phyloP scores from a whole-genome alignment of 2,888 invertebrate genomes.

The Ochropleura leucogaster region DNA sequence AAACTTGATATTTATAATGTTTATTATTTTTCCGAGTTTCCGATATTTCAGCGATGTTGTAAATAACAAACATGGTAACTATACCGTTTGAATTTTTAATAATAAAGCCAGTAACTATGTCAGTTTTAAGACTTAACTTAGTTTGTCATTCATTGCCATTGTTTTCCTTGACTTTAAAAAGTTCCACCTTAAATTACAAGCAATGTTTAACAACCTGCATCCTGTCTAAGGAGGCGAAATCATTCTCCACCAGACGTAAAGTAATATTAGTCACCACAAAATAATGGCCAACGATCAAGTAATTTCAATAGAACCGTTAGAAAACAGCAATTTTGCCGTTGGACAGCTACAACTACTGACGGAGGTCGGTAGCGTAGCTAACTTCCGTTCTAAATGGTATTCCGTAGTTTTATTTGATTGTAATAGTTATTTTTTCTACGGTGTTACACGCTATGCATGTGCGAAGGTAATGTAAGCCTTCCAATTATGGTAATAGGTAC shows the following conservation, averaged over 20 bases:
- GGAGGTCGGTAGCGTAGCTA: constrained; percentile 65
- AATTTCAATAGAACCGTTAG: constrained; percentile 43
- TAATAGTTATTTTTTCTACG: constrained; percentile 33
- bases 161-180: neutral
- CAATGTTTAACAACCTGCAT: neutral
- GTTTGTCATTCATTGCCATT: neutral
- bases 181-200: neutral
- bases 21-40: too few relatives aligned
- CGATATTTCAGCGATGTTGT: too few relatives aligned
- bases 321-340: constrained; percentile 46
- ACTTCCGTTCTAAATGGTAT: constrained; percentile 69
- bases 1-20: too few relatives aligned
- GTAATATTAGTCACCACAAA: constrained; percentile 29
- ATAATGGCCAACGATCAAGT: constrained; percentile 54
- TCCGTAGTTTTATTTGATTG: constrained; percentile 43
- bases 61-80: too few relatives aligned
- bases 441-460: constrained; percentile 50
- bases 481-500: constrained; percentile 40
- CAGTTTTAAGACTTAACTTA: neutral
- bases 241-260: neutral
- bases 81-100: too few relatives aligned
- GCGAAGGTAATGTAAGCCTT: constrained; percentile 34
- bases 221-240: neutral
- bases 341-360: constrained; percentile 10
- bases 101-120: too few relatives aligned